Base-by-base conservation (phyloP, 2,888 invertebrate genomes). In the Acanthococcus lagerstroemiae region DNA sequence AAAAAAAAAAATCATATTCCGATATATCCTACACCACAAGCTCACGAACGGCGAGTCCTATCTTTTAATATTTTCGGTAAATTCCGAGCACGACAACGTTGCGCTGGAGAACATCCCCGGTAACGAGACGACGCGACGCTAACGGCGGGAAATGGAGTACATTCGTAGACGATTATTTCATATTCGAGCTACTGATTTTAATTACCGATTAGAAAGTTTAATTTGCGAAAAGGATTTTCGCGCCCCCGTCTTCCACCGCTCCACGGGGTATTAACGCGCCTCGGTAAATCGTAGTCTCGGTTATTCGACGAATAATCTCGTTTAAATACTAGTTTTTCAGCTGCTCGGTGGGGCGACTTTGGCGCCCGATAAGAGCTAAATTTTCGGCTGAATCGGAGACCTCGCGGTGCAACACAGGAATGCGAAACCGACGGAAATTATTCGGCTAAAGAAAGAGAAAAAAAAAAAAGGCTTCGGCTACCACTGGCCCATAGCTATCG, bases 161-260 rank as follows among this genome's bases (percentile, higher is more conserved):
- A 22, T 24, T 52, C 52, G 52, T 52, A 19, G 52, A 52, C 52
- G 52, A 52, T 52, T 24, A 52, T 52, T 52, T 52, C 37, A 37
- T 37, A 37, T 37, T 37, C 52, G 52, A 52, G 22, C 19, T 52
- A 9, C 22, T 22, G 52, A 52, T 52, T 52, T 52, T 52, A 52
- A 52, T 52, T 52, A 52, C 52, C 22, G 52, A 52, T 52, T 52
- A 22, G 37, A 37, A 52, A 52, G 24, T 21, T 52, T 52, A 52
- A 52, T 52, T 22, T 24, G 52, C 52, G 24, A 52, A 52, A 52
- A 52, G 22, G 52, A 22, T 15, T 22, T 52, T 52, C 22, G 52
- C 24, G 9, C 22, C 24, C 37, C n/a, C n/a, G n/a, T n/a, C n/a
- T n/a, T n/a, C n/a, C n/a, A n/a, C n/a, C n/a, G 3, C 37, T 9